These are phyloP conservation scores for Balaenoptera acutorostrata DNA, from an alignment of 2,113 vertebrate genomes.

Conservation along the genomic window DNA sequence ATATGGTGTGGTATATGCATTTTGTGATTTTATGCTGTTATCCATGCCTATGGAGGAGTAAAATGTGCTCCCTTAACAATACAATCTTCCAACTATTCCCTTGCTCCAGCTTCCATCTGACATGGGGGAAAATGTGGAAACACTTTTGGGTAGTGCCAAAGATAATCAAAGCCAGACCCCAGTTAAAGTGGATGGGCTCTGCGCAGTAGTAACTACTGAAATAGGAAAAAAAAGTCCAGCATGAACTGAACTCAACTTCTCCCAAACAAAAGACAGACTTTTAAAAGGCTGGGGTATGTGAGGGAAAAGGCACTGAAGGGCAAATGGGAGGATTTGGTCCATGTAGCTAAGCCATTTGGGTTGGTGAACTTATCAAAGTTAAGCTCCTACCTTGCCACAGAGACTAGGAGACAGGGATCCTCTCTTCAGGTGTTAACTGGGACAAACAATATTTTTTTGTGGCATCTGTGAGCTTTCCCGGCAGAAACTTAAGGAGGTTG, in stretches of 20 bases:
- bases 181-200: not conserved
- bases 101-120: not conserved
- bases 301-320: not conserved
- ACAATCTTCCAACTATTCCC: not conserved
- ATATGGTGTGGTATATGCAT: accelerated
- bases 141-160: not conserved
- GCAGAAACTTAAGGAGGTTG: not conserved
- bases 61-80: not conserved
- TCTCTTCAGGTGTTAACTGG: not conserved
- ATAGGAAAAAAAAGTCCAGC: not conserved
- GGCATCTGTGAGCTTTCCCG: not conserved
- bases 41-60: not conserved
- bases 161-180: not conserved
- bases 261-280: not conserved
- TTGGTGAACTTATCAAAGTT: not conserved
- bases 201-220: not conserved
- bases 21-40: not conserved
- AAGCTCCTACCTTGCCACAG: not conserved
- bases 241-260: not conserved
- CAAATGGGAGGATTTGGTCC: too few relatives aligned
- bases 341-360: too few relatives aligned
- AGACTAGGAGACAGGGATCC: not conserved
- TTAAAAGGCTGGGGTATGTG: not conserved
- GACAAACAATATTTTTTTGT: not conserved
- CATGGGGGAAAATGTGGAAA: not conserved